A percentile compares a stretch with the other conserved stretches of the same genome.
phyloP scores from a whole-genome alignment of 1,140 invertebrate genomes.

The Mya arenaria region DNA sequence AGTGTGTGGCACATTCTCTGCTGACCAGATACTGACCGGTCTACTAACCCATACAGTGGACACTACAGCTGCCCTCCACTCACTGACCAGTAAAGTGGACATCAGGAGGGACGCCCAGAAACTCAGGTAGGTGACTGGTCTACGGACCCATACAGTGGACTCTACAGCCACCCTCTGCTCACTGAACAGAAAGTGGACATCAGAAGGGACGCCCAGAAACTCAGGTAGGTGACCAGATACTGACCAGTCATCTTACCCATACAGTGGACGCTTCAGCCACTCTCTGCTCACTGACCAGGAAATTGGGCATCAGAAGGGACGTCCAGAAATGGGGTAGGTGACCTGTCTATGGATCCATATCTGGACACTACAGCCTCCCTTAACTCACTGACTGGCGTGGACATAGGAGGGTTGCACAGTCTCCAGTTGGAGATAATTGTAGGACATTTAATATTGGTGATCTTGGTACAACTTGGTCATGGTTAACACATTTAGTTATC shows the following conservation, averaged over 20 bases:
- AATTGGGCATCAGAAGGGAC: constrained; percentile 42
- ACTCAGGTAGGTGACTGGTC: too few relatives aligned
- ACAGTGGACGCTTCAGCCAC: constrained; percentile 10
- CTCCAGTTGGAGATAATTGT: too few relatives aligned
- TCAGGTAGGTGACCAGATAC: too few relatives aligned
- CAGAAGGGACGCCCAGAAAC: constrained; percentile 42
- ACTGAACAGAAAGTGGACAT: constrained; percentile 44
- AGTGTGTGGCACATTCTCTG: constrained; percentile 9
- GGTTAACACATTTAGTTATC: too few relatives aligned
- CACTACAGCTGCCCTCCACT: constrained; percentile 6
- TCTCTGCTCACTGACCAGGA: constrained; percentile 21
- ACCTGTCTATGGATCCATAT: too few relatives aligned
- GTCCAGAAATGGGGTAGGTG: too few relatives aligned
- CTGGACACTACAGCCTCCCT: too few relatives aligned
- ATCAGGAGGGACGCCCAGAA: constrained; percentile 47
- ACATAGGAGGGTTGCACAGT: too few relatives aligned
- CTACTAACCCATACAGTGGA: constrained; percentile 19
- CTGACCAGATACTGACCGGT: constrained; percentile 38
- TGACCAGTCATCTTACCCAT: constrained; percentile 4
- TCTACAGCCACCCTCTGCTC: constrained; percentile 6
- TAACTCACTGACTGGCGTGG: too few relatives aligned
- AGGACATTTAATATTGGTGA: too few relatives aligned
- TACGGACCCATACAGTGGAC: constrained; percentile 16
- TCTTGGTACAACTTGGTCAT: too few relatives aligned
- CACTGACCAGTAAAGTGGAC: constrained; percentile 39